A percentile compares a stretch with the other conserved stretches of the same genome.
These are phyloP conservation scores for Macroglossus sobrinus DNA, from an alignment of 2,113 vertebrate genomes.

Conservation along the genomic window DNA sequence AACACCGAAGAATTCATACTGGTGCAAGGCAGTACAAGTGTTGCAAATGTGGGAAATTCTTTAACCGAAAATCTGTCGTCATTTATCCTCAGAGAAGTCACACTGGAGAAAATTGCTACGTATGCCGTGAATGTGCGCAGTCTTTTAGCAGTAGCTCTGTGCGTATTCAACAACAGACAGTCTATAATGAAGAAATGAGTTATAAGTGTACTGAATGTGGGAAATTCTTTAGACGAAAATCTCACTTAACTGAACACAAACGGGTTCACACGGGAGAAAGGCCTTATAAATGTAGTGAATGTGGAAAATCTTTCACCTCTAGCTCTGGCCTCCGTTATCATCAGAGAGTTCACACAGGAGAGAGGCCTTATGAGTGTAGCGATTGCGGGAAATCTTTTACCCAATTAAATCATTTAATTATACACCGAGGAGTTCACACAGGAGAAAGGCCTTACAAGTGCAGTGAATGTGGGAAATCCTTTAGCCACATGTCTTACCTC, in stretches of 20 bases:
- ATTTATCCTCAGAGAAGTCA: neutral
- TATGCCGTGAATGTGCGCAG: neutral
- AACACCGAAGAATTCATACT: slow-evolving; percentile 11
- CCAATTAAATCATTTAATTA: neutral
- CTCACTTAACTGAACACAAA: neutral
- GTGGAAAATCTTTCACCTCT: neutral
- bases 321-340: neutral
- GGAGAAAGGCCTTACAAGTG: slow-evolving; percentile 1
- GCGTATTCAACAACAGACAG: neutral
- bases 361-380: neutral
- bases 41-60: neutral
- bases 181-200: neutral
- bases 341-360: neutral
- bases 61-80: neutral
- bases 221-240: neutral
- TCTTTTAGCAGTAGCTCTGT: neutral
- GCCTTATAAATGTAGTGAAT: neutral
- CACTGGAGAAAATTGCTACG: neutral
- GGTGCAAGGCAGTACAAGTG: slow-evolving; percentile 6
- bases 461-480: slow-evolving; percentile 16
- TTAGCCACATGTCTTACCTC: neutral
- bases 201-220: neutral
- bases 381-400: neutral
- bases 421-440: neutral
- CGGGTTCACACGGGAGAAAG: slow-evolving; percentile 4